Evolutionary conservation across 2,888 invertebrate genomes (phyloP).

Genomic region (Trissoscelio sp.): DNA sequence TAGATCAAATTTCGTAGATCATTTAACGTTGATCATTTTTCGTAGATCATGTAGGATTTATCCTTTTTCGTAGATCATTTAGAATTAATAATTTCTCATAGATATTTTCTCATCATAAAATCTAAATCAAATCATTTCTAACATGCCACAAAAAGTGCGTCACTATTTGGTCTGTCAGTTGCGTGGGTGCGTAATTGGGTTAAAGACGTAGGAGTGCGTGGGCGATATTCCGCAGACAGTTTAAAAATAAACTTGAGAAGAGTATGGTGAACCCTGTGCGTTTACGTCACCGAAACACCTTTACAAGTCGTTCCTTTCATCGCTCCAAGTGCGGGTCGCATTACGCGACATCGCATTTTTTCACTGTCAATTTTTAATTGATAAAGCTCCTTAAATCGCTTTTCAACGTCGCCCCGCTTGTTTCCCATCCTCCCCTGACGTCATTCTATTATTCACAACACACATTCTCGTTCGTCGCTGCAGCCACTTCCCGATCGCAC

Average conservation of each 20-base stretch:
- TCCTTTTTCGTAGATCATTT: no score
- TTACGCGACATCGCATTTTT: conserved; percentile 20
- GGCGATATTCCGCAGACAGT: conserved; percentile 4
- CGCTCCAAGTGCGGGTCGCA: background rate
- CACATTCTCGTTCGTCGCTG: conserved; percentile 14
- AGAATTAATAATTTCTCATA: no score
- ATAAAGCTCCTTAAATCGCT: conserved; percentile 35
- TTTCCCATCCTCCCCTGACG: background rate
- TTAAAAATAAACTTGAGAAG: conserved; percentile 20
- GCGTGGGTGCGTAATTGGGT: conserved; percentile 33
- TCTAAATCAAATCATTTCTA: no score
- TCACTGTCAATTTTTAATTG: conserved; percentile 46
- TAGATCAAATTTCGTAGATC: no score
- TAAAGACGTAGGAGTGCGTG: conserved; percentile 30
- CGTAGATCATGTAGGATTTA: no score
- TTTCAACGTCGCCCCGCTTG: conserved; percentile 12
- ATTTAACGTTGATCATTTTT: no score
- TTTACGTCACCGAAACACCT: conserved; percentile 32
- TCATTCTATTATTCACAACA: conserved; percentile 40
- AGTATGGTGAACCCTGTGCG: conserved; percentile 7
- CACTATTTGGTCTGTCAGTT: background rate
- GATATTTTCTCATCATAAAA: no score
- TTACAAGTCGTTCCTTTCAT: conserved; percentile 13
- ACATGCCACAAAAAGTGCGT: conserved; percentile 18
- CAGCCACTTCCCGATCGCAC: conserved; percentile 32